Base-by-base conservation (phyloP, 2,113 vertebrate species). In the Xenotilapia caudafasciata region DNA sequence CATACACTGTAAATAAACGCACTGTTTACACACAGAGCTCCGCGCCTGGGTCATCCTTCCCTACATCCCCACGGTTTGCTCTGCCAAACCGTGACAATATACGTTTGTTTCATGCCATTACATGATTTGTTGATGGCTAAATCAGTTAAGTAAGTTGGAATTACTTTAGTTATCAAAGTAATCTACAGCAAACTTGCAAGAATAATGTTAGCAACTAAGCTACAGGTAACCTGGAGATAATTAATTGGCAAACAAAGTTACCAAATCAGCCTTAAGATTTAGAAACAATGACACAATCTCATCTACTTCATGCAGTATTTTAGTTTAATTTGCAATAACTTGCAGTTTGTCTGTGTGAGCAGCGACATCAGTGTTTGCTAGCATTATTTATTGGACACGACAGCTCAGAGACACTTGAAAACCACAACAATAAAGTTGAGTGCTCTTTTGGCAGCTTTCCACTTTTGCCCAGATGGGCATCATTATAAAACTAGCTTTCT, bases 311-410 rank as follows among this genome's bases (percentile, higher is more conserved):
- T 9, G 5, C 13, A 58, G 7, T 58, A 28, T 28, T 28, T 26
- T 28, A 5, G 23, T 28, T 58, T 58, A 58, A 56, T 1, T 56
- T 56, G 12, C 12, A 56, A 15, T 58, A 28, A 56, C 23, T 56
- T 56, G 54, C 23, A 56, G 23, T 26, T 8, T 56, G 4, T 1
- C 54, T 26, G 21, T 3, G 6, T 26, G 11, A 56, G 12, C 53
- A 0, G 51, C 0, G 3, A 54, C 9, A 12, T 23, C 11, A 23
- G 53, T 54, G 51, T 54, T 54, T 54, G n/a, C 51, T 54, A 21
- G 9, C 51, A 54, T 21, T 54, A 54, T 21, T 54, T 21, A 54
- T 54, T 54, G 19, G 6, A 54, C 53, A 12, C 10, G 6, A 54
- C 56, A 15, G 7, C 56, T 58, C 14, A 31, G 55, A 15, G 7